Evolutionary conservation across 2,797 vertebrate species (phyloP).

Genomic region (Lacerta viridis): DNA sequence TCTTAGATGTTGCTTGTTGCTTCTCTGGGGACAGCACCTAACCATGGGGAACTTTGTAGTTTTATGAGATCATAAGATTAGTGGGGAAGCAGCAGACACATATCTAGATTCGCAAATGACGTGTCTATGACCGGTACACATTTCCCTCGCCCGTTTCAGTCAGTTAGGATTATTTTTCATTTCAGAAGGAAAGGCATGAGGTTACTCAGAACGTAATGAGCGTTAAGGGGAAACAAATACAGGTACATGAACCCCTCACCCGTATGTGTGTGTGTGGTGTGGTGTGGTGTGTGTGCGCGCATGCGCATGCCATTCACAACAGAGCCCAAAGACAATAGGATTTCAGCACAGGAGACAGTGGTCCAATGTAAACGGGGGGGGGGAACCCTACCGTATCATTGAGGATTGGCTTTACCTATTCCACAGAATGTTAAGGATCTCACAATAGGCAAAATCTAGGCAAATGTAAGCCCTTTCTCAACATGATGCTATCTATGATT

Average conservation of each 20-base stretch:
- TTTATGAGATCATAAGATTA: constrained; percentile 73
- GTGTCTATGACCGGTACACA: constrained; percentile 27
- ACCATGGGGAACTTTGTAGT: constrained; percentile 69
- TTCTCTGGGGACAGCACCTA: constrained; percentile 72
- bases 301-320: background rate
- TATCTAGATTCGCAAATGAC: constrained; percentile 72
- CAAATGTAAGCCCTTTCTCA: background rate
- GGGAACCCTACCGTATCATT: background rate
- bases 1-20: constrained; percentile 57
- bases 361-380: background rate
- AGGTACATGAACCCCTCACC: background rate
- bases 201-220: constrained; percentile 2
- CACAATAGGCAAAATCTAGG: background rate
- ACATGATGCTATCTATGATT: background rate
- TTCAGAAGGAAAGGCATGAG: constrained; percentile 14
- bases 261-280: too few relatives aligned
- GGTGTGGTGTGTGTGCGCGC: background rate
- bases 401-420: background rate
- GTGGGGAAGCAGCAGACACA: constrained; percentile 29
- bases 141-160: constrained; percentile 47
- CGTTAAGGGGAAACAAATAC: background rate
- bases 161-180: constrained; percentile 44
- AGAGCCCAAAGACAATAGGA: background rate
- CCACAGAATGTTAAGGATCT: background rate
- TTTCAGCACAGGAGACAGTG: background rate